Percentiles rank a stretch among this genome's conserved stretches.
Evolutionary conservation across 2,113 vertebrate species (phyloP).

Genomic region (Trinectes maculatus): DNA sequence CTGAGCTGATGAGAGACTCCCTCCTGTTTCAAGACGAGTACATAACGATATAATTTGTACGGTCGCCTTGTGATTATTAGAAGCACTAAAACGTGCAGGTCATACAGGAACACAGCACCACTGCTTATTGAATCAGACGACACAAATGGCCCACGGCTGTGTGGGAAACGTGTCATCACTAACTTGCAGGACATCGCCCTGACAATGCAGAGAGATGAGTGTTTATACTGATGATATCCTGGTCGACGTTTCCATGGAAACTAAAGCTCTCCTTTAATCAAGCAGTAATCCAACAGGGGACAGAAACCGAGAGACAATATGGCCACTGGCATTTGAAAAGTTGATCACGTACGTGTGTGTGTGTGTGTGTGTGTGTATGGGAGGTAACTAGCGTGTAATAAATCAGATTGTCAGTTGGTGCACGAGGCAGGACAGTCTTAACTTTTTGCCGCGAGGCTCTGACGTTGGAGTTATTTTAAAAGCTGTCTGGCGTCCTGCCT

Average conservation of each 20-base stretch:
- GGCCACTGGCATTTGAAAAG: slow-evolving; percentile 60
- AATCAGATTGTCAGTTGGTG: slow-evolving; percentile 51
- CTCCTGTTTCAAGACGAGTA: slow-evolving; percentile 1
- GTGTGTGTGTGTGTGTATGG: slow-evolving; percentile 9
- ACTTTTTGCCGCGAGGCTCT: slow-evolving; percentile 30
- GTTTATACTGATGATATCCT: slow-evolving; percentile 55
- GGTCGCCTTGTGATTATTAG: neutral
- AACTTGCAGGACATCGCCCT: too few relatives aligned
- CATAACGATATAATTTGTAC: neutral
- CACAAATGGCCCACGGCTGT: slow-evolving; percentile 10
- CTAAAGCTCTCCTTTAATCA: slow-evolving; percentile 59
- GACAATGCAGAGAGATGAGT: slow-evolving; percentile 40
- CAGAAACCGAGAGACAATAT: slow-evolving; percentile 52
- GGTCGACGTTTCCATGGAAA: slow-evolving; percentile 66
- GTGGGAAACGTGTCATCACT: slow-evolving; percentile 2
- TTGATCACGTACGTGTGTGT: slow-evolving; percentile 24
- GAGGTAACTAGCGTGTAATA: slow-evolving; percentile 25
- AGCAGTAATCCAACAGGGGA: slow-evolving; percentile 59
- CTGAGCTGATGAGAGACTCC: slow-evolving; percentile 10
- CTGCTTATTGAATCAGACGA: neutral
- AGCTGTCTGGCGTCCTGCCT: slow-evolving; percentile 43
- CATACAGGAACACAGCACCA: neutral
- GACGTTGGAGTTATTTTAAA: slow-evolving; percentile 50
- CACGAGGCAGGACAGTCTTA: slow-evolving; percentile 14
- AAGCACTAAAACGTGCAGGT: neutral